Conservation (phyloP, 2,113 vertebrate genomes). For the Tilapia sparmanii region DNA sequence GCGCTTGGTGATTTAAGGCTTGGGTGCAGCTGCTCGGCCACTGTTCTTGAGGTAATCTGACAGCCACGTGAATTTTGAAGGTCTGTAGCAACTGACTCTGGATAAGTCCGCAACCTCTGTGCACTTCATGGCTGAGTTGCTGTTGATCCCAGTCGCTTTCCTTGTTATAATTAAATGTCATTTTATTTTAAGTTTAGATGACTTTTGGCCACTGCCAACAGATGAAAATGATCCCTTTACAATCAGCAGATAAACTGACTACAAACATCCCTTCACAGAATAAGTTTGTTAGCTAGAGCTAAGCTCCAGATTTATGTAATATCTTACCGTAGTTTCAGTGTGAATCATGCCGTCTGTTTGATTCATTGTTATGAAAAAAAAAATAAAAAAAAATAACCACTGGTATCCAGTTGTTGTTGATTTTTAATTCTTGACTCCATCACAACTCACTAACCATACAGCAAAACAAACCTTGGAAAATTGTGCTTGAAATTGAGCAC, state of each 20-base stretch:
- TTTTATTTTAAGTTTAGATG: not conserved
- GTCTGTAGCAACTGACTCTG: not conserved
- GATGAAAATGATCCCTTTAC: not conserved
- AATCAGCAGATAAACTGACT: not conserved
- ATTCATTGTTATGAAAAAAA: not conserved
- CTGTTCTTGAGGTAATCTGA: not conserved
- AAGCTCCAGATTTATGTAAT: not conserved
- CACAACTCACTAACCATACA: not conserved
- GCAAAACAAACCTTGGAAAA: not conserved
- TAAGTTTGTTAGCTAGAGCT: not conserved
- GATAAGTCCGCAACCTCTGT: not conserved
- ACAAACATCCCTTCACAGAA: not conserved
- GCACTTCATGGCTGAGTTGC: not conserved
- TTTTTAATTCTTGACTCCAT: not conserved
- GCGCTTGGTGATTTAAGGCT: not conserved
- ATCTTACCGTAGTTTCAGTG: not conserved
- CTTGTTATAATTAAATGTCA: not conserved
- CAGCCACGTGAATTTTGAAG: not conserved
- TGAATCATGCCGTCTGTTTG: not conserved
- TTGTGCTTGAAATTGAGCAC: not conserved
- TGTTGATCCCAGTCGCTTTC: not conserved
- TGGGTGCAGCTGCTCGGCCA: not conserved
- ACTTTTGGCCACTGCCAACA: not conserved
- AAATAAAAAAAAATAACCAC: not conserved
- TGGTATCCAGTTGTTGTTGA: not conserved